Evolutionary conservation across 2,888 invertebrate genomes (phyloP).

Genomic region (Orthosia gracilis): DNA sequence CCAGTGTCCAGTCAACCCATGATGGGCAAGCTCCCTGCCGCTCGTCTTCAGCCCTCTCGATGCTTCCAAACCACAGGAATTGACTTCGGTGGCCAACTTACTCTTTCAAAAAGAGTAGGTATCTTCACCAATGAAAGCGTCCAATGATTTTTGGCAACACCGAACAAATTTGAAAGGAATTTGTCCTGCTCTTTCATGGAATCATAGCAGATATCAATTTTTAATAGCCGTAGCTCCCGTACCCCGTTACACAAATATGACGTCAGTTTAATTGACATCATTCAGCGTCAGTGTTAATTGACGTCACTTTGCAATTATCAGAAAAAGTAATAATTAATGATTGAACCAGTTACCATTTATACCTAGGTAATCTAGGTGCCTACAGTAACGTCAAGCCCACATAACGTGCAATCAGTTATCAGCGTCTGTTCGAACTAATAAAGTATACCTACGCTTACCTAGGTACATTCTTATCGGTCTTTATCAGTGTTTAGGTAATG

Average conservation of each 20-base stretch:
- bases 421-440: slow-evolving; percentile 26
- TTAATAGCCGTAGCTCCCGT: too few relatives aligned
- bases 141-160: too few relatives aligned
- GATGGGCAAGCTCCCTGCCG: too few relatives aligned
- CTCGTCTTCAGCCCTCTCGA: too few relatives aligned
- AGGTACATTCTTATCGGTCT: slow-evolving; percentile 48
- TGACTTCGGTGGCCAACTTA: too few relatives aligned
- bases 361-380: neutral
- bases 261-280: neutral
- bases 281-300: neutral
- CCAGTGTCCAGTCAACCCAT: too few relatives aligned
- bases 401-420: slow-evolving; percentile 34
- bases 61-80: too few relatives aligned
- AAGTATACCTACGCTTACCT: neutral
- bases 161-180: too few relatives aligned
- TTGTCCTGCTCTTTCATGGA: too few relatives aligned
- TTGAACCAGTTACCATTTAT: neutral
- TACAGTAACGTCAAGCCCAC: slow-evolving; percentile 7
- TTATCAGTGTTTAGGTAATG: slow-evolving; percentile 60
- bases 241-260: neutral
- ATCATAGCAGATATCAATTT: too few relatives aligned
- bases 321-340: neutral
- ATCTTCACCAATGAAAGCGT: too few relatives aligned
- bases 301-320: slow-evolving; percentile 4
- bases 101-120: too few relatives aligned